A percentile compares a stretch with the other conserved stretches of the same genome.
Evolutionary conservation across 1,140 invertebrate species (phyloP).

Genomic region (Drosophila punjabiensis): DNA sequence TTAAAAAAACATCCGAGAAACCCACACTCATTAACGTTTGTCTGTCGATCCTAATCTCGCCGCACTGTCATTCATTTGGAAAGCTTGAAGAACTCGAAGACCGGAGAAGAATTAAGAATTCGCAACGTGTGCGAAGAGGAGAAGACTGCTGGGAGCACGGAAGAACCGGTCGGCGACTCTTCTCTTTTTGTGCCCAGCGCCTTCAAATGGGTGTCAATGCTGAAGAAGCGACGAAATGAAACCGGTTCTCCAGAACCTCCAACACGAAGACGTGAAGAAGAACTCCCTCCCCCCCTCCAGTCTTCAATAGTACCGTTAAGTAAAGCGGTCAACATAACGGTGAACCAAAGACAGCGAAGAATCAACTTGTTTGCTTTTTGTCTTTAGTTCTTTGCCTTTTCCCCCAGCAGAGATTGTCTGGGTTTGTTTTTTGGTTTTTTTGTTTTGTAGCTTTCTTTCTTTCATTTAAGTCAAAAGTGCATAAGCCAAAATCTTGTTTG

Average conservation of each 20-base stretch:
- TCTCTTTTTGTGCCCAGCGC: constrained; percentile 28
- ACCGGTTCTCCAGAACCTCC: constrained; percentile 58
- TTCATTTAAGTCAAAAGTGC: constrained; percentile 62
- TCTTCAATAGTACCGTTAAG: constrained; percentile 67
- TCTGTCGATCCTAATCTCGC: constrained; percentile 20
- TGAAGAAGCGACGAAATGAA: constrained; percentile 59
- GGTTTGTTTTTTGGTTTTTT: constrained; percentile 21
- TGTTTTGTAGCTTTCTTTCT: constrained; percentile 63
- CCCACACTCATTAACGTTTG: constrained; percentile 33
- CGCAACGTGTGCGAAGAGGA: constrained; percentile 32
- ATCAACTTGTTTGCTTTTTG: constrained; percentile 24
- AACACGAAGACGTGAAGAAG: neutral
- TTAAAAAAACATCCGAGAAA: neutral
- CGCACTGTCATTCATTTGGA: constrained; percentile 40
- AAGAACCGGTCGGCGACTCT: constrained; percentile 46
- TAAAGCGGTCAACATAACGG: constrained; percentile 80
- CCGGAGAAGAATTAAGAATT: constrained; percentile 34
- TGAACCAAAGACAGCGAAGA: constrained; percentile 52
- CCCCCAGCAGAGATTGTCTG: constrained; percentile 28
- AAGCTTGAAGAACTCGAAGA: constrained; percentile 25
- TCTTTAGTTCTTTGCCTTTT: constrained; percentile 17
- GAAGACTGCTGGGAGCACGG: neutral
- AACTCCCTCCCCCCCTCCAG: neutral
- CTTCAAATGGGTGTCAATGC: constrained; percentile 69
- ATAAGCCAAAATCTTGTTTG: constrained; percentile 52